Conservation (phyloP, 2,797 vertebrate genomes). For the Hypotaenidia philippensis region DNA sequence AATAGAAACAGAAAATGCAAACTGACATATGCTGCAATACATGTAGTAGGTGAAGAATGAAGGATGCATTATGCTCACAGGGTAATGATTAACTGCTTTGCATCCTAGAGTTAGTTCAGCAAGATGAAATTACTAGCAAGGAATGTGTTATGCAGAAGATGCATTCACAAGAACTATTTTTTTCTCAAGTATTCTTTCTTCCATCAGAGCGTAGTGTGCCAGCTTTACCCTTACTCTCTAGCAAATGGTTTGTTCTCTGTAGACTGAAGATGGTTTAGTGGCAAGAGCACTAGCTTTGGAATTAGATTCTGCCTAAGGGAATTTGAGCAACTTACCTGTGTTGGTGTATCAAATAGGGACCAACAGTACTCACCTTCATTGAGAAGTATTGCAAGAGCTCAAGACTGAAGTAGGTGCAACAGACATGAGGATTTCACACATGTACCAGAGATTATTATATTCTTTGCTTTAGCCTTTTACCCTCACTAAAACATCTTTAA, state of each 20-base stretch:
- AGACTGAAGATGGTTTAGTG: neutral
- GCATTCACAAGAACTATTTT: neutral
- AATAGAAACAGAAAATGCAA: neutral
- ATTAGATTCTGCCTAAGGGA: neutral
- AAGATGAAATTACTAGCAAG: neutral
- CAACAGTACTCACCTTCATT: neutral
- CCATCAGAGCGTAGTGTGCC: neutral
- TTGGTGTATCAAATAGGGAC: neutral
- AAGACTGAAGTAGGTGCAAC: neutral
- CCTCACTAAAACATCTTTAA: neutral
- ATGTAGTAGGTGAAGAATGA: neutral
- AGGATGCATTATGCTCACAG: neutral
- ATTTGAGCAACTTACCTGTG: neutral
- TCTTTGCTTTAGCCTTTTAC: neutral
- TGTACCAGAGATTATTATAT: neutral
- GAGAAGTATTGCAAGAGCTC: neutral
- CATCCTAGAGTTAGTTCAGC: neutral
- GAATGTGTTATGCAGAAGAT: neutral
- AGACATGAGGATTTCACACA: neutral
- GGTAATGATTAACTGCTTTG: neutral
- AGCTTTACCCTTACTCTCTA: neutral
- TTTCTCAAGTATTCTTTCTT: neutral
- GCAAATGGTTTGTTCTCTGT: neutral
- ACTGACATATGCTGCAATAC: neutral
- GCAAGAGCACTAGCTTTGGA: neutral